Evolutionary conservation across 2,888 invertebrate species (phyloP), one percentile per base, ranked within the genome.

Genomic region (Unio pictorum): DNA sequence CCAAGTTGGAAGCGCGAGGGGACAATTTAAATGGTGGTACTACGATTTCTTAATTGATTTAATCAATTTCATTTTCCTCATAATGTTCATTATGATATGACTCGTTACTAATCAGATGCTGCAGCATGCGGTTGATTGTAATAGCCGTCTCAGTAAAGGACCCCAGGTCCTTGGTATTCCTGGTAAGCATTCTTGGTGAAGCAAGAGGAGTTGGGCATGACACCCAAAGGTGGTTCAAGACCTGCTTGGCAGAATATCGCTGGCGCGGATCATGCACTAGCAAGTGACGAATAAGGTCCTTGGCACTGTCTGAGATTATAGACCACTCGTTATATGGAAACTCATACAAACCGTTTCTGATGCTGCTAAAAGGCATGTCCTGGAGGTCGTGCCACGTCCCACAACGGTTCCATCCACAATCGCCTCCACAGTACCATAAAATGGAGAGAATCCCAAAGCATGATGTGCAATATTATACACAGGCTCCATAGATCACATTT

Each of bases 401-500:
- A n/a, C n/a, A n/a, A n/a, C 73, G 93, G 91, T 97, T 96, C 98
- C 98, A 99, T 84, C 98, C 98, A 92, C 99, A 99, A 87, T 96
- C 96, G 17, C 85, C 83, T 81, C 97, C 97, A 91, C 99, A 99
- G 90, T 96, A 28, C 98, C 99, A 88, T 97, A 96, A 93, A 99
- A 99, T 23, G 23, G 23, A 23, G 23, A 23, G 23, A 98, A 61
- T 98, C 98, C 91, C 97, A 97, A 78, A 99, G 93, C 89, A 99
- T 92, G 87, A 99, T 99, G 92, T 99, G 99, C 89, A 91, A 85
- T 69, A 93, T 92, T 70, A 99, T 98, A 76, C 99, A 99, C 79
- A 99, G 93, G 76, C 97, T 97, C 99, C 99, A 99, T 86, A 99
- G 92, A 91, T 99, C 99, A 92, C 99, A 99, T 77, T 97, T 94